Conservation (phyloP, 2,797 vertebrate genomes). For the Sebastes oblongus region DNA sequence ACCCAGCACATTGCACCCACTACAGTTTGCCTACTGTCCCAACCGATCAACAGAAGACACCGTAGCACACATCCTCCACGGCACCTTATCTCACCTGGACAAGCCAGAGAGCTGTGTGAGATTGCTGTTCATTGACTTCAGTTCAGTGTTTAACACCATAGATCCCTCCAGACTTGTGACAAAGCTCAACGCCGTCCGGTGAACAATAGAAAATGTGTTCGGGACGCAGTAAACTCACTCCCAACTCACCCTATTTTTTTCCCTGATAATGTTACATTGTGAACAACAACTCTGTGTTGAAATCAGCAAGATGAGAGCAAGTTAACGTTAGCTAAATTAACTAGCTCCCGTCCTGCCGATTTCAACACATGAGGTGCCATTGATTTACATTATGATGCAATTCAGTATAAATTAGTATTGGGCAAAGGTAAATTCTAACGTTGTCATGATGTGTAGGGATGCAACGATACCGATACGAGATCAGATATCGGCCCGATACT, state of each 20-base stretch:
- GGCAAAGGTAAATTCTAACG: no score
- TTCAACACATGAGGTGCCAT: no score
- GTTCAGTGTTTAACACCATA: not conserved
- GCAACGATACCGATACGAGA: accelerated
- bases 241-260: not conserved
- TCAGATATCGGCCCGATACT: no score
- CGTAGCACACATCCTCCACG: not conserved
- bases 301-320: accelerated
- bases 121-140: not conserved
- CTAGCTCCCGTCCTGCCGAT: no score
- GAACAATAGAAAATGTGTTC: not conserved
- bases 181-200: not conserved
- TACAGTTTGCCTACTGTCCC: not conserved
- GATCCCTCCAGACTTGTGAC: not conserved
- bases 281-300: not conserved
- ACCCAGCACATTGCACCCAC: not conserved
- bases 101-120: not conserved
- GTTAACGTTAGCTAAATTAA: accelerated
- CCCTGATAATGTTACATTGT: not conserved
- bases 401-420: no score
- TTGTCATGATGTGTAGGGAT: no score
- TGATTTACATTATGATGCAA: no score
- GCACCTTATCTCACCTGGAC: not conserved
- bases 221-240: accelerated
- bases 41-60: not conserved